Evolutionary conservation across 2,888 invertebrate species (phyloP), one percentile per base, ranked within the genome.

Genomic region (Helleia helle): DNA sequence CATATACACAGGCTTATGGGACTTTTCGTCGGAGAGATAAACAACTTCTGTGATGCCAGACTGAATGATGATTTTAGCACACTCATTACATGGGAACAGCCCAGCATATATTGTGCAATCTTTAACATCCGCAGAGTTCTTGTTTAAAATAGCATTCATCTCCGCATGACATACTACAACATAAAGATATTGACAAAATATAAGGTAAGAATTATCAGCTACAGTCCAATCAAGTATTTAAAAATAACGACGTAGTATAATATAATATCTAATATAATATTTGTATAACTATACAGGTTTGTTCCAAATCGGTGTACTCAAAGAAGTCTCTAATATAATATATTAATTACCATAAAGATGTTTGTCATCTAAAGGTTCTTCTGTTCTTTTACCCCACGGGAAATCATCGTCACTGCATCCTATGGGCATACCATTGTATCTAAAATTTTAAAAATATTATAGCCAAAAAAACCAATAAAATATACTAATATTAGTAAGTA

Each of bases 41-140:
- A 92, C 71, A 1, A 96, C 87, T 61, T 91, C 88, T 37, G 74
- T 89, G 22, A 98, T 95, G 0, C 97, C 94, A 1, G 96, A 91
- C 64, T 99, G 99, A 54, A 99, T 96, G 22, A 99, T 95, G 22
- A 97, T 85, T 73, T 99, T 99, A 0, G 98, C 95, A 80, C 99
- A 99, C 71, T 98, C 97, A 64, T 98, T 97, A 71, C 99, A 99
- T 0, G 99, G 99, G 70, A 98, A 99, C 11, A 97, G 74, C 0
- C 91, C 93, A 0, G 96, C 94, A 64, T 96, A 99, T 0, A 99
- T 89, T 0, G 88, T 89, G 60, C 96, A 95, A 49, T 90, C 88
- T 52, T 89, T 89, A 0, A 97, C 86, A 75, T 93, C 90, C 0
- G 89, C 86, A 0, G 89, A 86, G 66, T 95, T 96, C 68, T 93